These are phyloP conservation scores for Melieria omissa DNA, from an alignment of 2,888 invertebrate species.

Conservation along the genomic window DNA sequence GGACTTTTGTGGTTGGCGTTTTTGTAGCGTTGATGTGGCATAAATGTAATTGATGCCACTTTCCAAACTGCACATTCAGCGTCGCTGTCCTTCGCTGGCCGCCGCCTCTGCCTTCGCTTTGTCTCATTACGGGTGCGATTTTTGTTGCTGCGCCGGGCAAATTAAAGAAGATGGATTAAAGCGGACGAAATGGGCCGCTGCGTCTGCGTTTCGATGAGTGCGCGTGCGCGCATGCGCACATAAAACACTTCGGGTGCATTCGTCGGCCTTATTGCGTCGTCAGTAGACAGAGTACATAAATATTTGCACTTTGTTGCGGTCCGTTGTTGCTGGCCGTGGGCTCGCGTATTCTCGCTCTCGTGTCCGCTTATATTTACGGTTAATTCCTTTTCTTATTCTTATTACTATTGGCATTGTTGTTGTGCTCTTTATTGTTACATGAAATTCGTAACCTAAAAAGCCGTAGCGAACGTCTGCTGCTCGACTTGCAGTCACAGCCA, in stretches of 20 bases:
- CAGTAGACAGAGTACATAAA: background rate
- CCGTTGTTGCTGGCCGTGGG: background rate
- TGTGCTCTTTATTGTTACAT: background rate
- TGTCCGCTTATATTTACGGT: background rate
- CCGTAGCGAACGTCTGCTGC: background rate
- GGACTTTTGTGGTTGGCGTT: too few species aligned
- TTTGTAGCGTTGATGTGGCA: background rate
- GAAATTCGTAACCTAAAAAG: constrained; percentile 24
- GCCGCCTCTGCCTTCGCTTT: too few species aligned
- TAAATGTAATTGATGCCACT: constrained; percentile 1
- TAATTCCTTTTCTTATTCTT: constrained; percentile 11
- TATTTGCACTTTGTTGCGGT: background rate
- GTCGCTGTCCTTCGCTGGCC: too few species aligned
- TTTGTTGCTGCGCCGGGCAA: too few species aligned
- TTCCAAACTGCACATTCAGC: too few species aligned
- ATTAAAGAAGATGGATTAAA: too few species aligned
- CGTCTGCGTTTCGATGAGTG: constrained; percentile 1
- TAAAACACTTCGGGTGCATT: background rate
- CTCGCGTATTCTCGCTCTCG: too few species aligned
- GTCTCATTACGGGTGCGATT: too few species aligned
- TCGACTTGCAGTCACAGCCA: background rate
- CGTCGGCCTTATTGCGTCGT: background rate
- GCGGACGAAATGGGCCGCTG: background rate
- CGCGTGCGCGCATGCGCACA: background rate
- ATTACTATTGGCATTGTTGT: background rate